Evolutionary conservation across 2,113 vertebrate species (phyloP).

Genomic region (Thamnophis sirtalis): DNA sequence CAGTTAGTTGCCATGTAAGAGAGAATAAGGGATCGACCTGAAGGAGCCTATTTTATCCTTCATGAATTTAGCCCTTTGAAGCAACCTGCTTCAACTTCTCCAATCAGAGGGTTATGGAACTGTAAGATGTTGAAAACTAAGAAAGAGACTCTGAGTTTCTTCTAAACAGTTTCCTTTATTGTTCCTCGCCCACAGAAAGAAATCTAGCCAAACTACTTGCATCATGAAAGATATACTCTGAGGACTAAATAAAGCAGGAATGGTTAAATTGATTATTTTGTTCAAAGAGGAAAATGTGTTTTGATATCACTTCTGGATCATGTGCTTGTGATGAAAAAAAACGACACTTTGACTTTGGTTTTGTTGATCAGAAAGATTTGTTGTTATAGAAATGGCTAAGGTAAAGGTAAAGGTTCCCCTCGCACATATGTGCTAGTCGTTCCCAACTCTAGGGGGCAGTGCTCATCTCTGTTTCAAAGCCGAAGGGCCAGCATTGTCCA

Average conservation of each 20-base stretch:
- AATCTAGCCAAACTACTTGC: not conserved
- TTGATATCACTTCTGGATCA: no score
- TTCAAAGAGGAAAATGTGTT: no score
- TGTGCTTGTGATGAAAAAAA: no score
- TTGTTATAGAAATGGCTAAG: no score
- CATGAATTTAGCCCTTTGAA: not conserved
- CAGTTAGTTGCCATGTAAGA: not conserved
- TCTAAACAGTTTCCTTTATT: not conserved
- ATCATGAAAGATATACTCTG: not conserved
- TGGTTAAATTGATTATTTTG: no score
- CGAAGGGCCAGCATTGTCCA: no score
- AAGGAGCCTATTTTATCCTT: not conserved
- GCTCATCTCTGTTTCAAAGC: no score
- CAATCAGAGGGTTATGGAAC: not conserved
- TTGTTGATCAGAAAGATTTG: no score
- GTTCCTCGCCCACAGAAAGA: not conserved
- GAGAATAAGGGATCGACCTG: not conserved
- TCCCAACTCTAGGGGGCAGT: no score
- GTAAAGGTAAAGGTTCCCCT: no score
- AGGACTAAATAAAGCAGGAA: not conserved
- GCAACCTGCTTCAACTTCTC: not conserved
- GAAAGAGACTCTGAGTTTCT: not conserved
- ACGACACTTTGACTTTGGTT: no score
- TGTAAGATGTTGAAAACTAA: not conserved
- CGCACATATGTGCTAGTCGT: no score